Percentiles rank a stretch among this genome's conserved stretches.
These are phyloP conservation scores for Pelosia muscerda DNA, from an alignment of 2,888 invertebrate species.

Conservation along the genomic window DNA sequence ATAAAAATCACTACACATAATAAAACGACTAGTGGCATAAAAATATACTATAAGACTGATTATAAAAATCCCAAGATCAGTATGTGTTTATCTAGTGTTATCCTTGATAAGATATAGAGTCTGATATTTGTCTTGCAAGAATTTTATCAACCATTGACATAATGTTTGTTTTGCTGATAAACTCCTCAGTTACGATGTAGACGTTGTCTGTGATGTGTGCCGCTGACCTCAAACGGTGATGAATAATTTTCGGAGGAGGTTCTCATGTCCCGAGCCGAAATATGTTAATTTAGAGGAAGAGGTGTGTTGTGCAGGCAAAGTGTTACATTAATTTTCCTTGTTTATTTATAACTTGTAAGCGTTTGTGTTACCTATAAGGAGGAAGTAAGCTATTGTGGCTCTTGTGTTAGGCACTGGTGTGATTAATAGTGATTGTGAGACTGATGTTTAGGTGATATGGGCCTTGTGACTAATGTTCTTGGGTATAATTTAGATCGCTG, in stretches of 20 bases:
- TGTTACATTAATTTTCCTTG: constrained; percentile 29
- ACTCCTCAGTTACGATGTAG: constrained; percentile 41
- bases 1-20: background rate
- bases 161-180: constrained; percentile 65
- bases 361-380: background rate
- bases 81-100: constrained; percentile 60
- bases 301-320: constrained; percentile 41
- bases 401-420: constrained; percentile 31
- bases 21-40: constrained; percentile 24
- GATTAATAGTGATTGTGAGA: constrained; percentile 33
- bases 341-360: constrained; percentile 6
- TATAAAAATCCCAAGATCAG: constrained; percentile 52
- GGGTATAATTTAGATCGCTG: background rate
- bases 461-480: background rate
- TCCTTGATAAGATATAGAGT: constrained; percentile 71
- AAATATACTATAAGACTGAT: constrained; percentile 51
- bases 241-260: constrained; percentile 61
- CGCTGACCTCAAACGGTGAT: constrained; percentile 36
- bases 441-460: constrained; percentile 18
- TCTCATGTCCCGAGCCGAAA: constrained; percentile 63
- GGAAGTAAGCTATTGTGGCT: constrained; percentile 1
- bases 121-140: constrained; percentile 52
- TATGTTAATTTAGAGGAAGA: constrained; percentile 66
- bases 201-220: constrained; percentile 41
- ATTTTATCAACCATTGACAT: constrained; percentile 56